Conservation (phyloP, 2,888 invertebrate species). For the Drosophila monieri region DNA sequence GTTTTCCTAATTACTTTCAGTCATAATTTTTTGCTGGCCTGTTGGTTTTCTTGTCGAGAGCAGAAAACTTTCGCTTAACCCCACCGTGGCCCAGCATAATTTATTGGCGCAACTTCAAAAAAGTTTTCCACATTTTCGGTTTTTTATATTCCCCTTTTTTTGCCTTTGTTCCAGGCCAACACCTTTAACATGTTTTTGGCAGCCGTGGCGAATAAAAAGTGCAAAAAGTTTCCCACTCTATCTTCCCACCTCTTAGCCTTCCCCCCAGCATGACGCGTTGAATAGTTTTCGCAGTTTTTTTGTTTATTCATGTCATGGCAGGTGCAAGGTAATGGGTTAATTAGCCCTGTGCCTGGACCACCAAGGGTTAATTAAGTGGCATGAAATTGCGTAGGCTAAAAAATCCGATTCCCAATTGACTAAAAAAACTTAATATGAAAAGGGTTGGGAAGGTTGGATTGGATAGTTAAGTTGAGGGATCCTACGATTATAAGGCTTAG, state of each 20-base stretch:
- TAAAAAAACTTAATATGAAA: constrained; percentile 20
- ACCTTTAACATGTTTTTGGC: constrained; percentile 72
- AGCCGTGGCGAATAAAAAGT: constrained; percentile 53
- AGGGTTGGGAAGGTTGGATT: neutral
- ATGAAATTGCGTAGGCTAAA: constrained; percentile 47
- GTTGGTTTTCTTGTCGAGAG: constrained; percentile 46
- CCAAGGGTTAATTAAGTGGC: constrained; percentile 65
- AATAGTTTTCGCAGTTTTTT: constrained; percentile 51
- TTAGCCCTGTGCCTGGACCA: constrained; percentile 52
- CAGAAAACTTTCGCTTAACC: constrained; percentile 53
- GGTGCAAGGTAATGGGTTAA: constrained; percentile 68
- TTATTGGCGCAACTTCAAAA: constrained; percentile 69
- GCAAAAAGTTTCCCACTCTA: constrained; percentile 34
- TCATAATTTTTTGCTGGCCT: constrained; percentile 47
- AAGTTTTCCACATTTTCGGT: constrained; percentile 53
- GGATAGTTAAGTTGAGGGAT: constrained; percentile 5
- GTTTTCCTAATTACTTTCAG: constrained; percentile 63
- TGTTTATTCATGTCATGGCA: constrained; percentile 38
- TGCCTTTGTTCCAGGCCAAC: constrained; percentile 47
- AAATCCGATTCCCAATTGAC: constrained; percentile 25
- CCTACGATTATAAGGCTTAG: too few species aligned
- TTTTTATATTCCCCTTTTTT: constrained; percentile 19
- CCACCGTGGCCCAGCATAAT: constrained; percentile 48
- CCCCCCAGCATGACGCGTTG: constrained; percentile 62
- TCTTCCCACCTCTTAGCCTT: constrained; percentile 4